Base-by-base conservation (phyloP, 2,888 invertebrate species). In the Melieria picta region DNA sequence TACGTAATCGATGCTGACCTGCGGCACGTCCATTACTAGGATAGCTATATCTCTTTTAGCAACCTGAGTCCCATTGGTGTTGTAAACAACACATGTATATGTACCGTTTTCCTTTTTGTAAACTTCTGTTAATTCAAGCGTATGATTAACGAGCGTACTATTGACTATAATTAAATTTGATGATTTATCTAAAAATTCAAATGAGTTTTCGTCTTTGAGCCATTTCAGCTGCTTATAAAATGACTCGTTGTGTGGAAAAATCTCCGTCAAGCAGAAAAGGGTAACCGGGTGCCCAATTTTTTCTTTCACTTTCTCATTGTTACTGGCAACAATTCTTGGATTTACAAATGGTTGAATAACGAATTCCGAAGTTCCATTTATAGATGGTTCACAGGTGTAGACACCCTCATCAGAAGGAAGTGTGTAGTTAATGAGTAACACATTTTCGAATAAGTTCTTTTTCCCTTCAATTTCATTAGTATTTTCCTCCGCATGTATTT, bases 91-190 rank as follows among this genome's bases (percentile, higher is more conserved):
- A 82, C 91, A 91, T 30, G 86, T 86, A 80, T 92, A 93, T 0
- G 91, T 91, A 7, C 94, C 95, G 83, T 94, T 94, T 80, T 94
- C 92, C 79, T 91, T 91, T 75, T 91, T 90, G 9, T 89, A 88
- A 0, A 92, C 88, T 79, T 90, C 89, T 2, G 88, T 84, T 65
- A 92, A 88, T 80, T 86, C 87, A 64, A 92, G 87, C 0, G 89
- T 90, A 62, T 91, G 89, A 80, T 90, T 89, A 4, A 91, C 87
- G 73, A 89, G 87, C 5, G 91, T 93, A 6, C 89, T 87, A 81
- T 91, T 91, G 4, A 91, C 77, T 60, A 80, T 80, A 5, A 79
- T 78, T n/a, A 87, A 80, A 62, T 78, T 81, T 3, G 87, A 85
- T 57, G 84, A 84, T 71, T 86, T 86, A 68, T 86, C 82, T 2